Conservation (phyloP, 2,113 vertebrate species). For the Pica pica region DNA sequence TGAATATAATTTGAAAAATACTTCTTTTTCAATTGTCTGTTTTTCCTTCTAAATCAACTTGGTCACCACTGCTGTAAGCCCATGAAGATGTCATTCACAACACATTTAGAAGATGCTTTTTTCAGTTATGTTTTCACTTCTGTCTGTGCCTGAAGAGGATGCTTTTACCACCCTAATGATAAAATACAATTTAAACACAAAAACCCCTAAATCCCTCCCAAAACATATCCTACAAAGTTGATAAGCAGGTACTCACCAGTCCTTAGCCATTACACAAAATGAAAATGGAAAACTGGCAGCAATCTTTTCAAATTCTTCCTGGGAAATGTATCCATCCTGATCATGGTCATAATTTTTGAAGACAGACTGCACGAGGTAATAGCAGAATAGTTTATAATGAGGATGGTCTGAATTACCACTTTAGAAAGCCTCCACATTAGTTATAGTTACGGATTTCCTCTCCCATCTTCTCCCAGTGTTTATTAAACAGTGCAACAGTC, state of each 20-base stretch:
- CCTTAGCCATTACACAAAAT: constrained; percentile 95
- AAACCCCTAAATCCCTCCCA: not conserved
- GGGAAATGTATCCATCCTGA: constrained; percentile 93
- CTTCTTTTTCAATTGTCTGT: not conserved
- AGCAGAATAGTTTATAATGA: not conserved
- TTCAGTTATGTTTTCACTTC: not conserved
- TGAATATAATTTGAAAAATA: not conserved
- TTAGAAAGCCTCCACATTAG: not conserved
- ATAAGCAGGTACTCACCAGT: constrained; percentile 78
- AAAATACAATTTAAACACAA: not conserved
- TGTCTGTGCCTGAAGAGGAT: not conserved
- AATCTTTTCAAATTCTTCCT: constrained; percentile 96
- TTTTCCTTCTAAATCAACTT: not conserved
- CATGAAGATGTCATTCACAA: not conserved
- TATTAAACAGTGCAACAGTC: not conserved
- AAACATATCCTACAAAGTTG: not conserved
- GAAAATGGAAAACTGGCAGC: constrained; percentile 95
- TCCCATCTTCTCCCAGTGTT: not conserved
- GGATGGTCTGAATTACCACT: not conserved
- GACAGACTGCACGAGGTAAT: constrained; percentile 79
- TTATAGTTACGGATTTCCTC: not conserved
- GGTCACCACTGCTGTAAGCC: not conserved
- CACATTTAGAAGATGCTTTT: not conserved
- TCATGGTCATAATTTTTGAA: constrained; percentile 97
- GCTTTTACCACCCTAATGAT: not conserved